Evolutionary conservation across 2,888 invertebrate genomes (phyloP).

Genomic region (Drosophila kokeensis): DNA sequence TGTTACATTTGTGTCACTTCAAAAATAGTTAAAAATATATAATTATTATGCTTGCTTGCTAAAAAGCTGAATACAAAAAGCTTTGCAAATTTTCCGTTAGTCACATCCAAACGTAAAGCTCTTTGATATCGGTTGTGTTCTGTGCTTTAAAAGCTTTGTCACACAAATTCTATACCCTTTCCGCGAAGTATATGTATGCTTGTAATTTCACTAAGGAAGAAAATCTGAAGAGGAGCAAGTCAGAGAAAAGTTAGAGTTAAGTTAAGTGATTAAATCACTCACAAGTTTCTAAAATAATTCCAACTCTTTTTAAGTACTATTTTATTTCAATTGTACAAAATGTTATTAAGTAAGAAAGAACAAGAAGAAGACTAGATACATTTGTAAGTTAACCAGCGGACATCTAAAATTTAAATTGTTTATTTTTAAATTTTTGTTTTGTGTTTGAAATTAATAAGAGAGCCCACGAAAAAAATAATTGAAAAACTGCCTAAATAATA

Average conservation of each 20-base stretch:
- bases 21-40: neutral
- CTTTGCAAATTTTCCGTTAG: neutral
- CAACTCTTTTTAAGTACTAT: neutral
- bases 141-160: conserved; percentile 9
- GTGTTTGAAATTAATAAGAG: neutral
- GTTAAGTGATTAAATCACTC: neutral
- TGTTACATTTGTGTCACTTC: neutral
- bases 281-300: neutral
- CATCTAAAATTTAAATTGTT: neutral
- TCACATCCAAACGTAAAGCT: neutral
- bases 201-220: neutral
- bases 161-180: conserved; percentile 1
- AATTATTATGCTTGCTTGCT: neutral
- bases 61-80: conserved; percentile 3
- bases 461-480: neutral
- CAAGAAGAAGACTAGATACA: neutral
- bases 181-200: neutral
- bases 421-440: neutral
- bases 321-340: neutral
- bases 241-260: neutral
- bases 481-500: conserved; percentile 41
- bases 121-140: neutral
- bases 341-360: neutral
- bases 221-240: neutral
- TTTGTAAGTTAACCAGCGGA: neutral